Evolutionary conservation across 2,888 invertebrate species (phyloP), one percentile per base, ranked within the genome.

Genomic region (Erynnis tages): DNA sequence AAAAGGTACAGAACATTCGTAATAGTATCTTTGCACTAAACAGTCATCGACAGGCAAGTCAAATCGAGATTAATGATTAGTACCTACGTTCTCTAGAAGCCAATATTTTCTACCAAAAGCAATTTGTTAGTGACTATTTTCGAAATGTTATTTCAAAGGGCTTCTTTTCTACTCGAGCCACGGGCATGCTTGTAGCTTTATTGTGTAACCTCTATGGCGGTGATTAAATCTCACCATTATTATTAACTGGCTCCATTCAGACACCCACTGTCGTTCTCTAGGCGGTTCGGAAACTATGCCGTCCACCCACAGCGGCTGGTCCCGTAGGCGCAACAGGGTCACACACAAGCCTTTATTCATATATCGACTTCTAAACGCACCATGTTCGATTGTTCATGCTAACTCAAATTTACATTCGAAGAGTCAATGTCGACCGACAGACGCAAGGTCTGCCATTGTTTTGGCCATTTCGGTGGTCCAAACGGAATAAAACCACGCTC

Each of bases 141-240:
- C 54, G 58, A 57, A 63, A 54, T 64, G 71, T 79, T 84, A 82
- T 77, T 75, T 63, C 69, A 71, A 70, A 73, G 62, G 66, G 73
- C 63, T 75, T 72, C 65, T 73, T 67, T 69, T 79, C 79, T 80
- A 79, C 79, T 76, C 60, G 75, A 74, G 78, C 77, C 77, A 79
- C 72, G 67, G 73, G 70, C 86, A 87, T 85, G 87, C 86, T 82
- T 77, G 73, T 76, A 77, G 78, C 76, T 81, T 79, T 79, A 79
- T 87, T 86, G 84, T 80, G 84, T 84, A 88, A 87, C 83, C 75
- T 86, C 79, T 82, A 84, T 80, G 83, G 73, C 73, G 85, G 88
- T 87, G 88, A 89, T 89, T 88, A 87, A 82, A 88, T 88, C 87
- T 87, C 88, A 86, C 87, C 88, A 89, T 88, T 87, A 88, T 88